Percentiles rank a stretch among this genome's conserved stretches.
Conservation (phyloP, 2,888 invertebrate genomes). For the Phorcus lineatus region DNA sequence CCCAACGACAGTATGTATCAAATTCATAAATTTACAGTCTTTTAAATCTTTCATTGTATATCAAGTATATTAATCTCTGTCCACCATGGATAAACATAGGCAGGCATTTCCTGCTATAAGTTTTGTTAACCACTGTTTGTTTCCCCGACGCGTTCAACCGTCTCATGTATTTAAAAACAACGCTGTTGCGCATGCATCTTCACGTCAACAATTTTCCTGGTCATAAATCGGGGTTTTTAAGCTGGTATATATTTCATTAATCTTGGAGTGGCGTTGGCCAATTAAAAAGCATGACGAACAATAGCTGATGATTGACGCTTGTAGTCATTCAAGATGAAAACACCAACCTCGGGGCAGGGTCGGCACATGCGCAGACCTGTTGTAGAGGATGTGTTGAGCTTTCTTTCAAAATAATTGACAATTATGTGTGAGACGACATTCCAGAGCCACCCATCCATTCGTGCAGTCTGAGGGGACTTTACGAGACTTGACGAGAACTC, state of each 20-base stretch:
- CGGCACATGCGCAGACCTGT: slow-evolving; percentile 6
- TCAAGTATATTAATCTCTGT: no score
- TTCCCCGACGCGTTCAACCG: no score
- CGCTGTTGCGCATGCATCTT: no score
- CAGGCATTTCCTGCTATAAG: no score
- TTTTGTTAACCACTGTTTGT: no score
- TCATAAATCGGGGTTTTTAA: slow-evolving; percentile 4
- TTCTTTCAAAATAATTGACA: slow-evolving; percentile 6
- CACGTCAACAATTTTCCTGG: no score
- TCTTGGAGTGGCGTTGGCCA: not conserved
- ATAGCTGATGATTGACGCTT: not conserved
- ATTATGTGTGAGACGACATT: slow-evolving; percentile 14
- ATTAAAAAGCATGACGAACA: slow-evolving; percentile 10
- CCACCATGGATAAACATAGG: no score
- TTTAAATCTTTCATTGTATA: no score
- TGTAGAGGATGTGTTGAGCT: not conserved
- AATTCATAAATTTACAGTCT: no score
- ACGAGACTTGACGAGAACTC: no score
- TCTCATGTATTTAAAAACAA: no score
- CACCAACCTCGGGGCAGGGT: not conserved
- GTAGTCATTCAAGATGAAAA: not conserved
- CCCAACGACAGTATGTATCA: no score
- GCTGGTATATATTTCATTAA: slow-evolving; percentile 17
- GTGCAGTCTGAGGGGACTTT: not conserved
- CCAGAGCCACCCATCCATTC: not conserved